These are phyloP conservation scores for Pyrrhia umbra DNA, from an alignment of 2,888 invertebrate species.

Conservation along the genomic window DNA sequence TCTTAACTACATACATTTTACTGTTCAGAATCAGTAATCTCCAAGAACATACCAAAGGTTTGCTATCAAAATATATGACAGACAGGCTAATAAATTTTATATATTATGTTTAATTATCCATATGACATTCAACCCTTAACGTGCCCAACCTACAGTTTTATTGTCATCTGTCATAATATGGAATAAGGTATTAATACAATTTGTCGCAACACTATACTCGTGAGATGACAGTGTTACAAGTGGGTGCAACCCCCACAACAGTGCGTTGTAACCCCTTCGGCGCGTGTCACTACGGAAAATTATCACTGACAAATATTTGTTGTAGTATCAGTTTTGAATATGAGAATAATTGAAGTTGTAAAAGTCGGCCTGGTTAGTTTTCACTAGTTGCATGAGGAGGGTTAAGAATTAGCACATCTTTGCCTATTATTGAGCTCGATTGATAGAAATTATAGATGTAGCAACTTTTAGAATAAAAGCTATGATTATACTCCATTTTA, in stretches of 20 bases:
- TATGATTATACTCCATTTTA: too few species aligned
- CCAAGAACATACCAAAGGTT: background rate
- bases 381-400: background rate
- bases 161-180: slow-evolving; percentile 58
- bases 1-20: too few species aligned
- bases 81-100: background rate
- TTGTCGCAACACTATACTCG: slow-evolving; percentile 73
- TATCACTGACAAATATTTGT: slow-evolving; percentile 55
- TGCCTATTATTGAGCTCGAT: too few species aligned
- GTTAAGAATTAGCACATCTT: too few species aligned
- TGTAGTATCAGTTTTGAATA: slow-evolving; percentile 30
- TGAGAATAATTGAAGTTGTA: slow-evolving; percentile 26
- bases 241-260: slow-evolving; percentile 46
- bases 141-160: slow-evolving; percentile 29
- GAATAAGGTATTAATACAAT: slow-evolving; percentile 60
- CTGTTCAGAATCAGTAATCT: too few species aligned
- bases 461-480: too few species aligned
- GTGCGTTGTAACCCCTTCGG: slow-evolving; percentile 51
- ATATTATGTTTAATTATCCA: background rate
- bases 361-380: background rate
- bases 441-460: too few species aligned
- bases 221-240: slow-evolving; percentile 62
- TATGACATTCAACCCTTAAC: background rate
- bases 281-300: slow-evolving; percentile 51
- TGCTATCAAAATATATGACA: too few species aligned